Percentiles rank a stretch among this genome's conserved stretches.
Evolutionary conservation across 2,888 invertebrate species (phyloP).

Genomic region (Schrankia costaestrigalis): DNA sequence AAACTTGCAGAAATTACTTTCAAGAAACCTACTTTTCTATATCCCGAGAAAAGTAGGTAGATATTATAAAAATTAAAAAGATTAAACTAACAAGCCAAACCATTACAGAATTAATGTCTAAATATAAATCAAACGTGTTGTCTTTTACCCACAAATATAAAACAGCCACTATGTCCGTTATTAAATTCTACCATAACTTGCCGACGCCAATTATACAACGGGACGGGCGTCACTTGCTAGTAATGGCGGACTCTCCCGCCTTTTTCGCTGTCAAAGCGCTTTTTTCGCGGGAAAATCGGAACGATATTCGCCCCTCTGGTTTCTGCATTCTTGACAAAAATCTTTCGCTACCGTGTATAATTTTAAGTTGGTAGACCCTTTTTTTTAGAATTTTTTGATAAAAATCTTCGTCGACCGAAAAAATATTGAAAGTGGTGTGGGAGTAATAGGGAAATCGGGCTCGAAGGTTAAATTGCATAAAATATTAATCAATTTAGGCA

Average conservation of each 20-base stretch:
- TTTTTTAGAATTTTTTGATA: constrained; percentile 29
- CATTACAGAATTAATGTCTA: constrained; percentile 9
- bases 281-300: constrained; percentile 66
- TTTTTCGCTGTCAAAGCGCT: constrained; percentile 77
- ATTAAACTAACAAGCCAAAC: constrained; percentile 1
- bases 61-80: no score
- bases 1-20: no score
- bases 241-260: constrained; percentile 80
- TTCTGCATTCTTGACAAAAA: constrained; percentile 36
- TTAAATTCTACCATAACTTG: constrained; percentile 56
- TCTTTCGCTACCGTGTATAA: constrained; percentile 32
- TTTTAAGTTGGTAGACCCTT: constrained; percentile 30
- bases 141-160: constrained; percentile 29
- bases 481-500: constrained; percentile 8
- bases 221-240: constrained; percentile 82
- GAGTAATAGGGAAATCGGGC: constrained; percentile 12
- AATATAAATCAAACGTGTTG: constrained; percentile 30
- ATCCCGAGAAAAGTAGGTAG: no score
- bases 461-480: constrained; percentile 9
- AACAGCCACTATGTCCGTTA: constrained; percentile 29
- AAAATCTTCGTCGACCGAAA: constrained; percentile 19
- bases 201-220: constrained; percentile 53
- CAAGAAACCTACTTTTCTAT: no score
- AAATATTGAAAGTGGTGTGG: constrained; percentile 24
- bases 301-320: constrained; percentile 43